A percentile compares a stretch with the other conserved stretches of the same genome.
These are phyloP conservation scores for Phyllotreta striolata DNA, from an alignment of 2,888 invertebrate genomes.

Conservation along the genomic window DNA sequence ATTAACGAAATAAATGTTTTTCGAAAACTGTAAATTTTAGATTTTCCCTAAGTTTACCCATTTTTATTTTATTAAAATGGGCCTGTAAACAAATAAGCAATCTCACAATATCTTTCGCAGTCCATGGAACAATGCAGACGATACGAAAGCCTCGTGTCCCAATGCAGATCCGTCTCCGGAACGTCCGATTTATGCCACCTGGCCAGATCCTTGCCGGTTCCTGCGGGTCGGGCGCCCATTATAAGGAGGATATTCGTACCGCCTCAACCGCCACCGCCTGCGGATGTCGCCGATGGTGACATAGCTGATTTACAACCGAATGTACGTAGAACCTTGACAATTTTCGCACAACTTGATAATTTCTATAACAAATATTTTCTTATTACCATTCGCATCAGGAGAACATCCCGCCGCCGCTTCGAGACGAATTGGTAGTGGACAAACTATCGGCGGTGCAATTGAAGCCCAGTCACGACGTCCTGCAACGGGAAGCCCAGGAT, in stretches of 20 bases:
- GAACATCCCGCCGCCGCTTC: conserved; percentile 76
- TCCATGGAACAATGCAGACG: conserved; percentile 83
- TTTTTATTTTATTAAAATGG: neutral
- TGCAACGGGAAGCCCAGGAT: conserved; percentile 84
- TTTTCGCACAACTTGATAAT: too few relatives aligned
- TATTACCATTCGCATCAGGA: conserved; percentile 62
- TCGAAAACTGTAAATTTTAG: too few relatives aligned
- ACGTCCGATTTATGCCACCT: conserved; percentile 79
- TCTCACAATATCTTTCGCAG: conserved; percentile 61
- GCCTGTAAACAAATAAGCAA: neutral
- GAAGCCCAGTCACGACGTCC: conserved; percentile 77
- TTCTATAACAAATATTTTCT: too few relatives aligned
- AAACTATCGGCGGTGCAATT: conserved; percentile 76
- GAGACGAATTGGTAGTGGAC: conserved; percentile 85
- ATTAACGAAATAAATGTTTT: too few relatives aligned
- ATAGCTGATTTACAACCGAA: conserved; percentile 57
- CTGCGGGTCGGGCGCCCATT: conserved; percentile 62
- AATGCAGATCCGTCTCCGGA: conserved; percentile 79
- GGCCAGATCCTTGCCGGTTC: conserved; percentile 72
- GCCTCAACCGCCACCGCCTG: conserved; percentile 70
- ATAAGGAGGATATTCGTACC: conserved; percentile 67
- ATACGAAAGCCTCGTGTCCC: conserved; percentile 81
- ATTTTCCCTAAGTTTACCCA: too few relatives aligned
- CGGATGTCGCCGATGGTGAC: conserved; percentile 61
- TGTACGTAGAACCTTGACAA: too few relatives aligned